These are phyloP conservation scores for Apistogramma diplotaenia DNA, from an alignment of 2,113 vertebrate genomes.

Conservation along the genomic window DNA sequence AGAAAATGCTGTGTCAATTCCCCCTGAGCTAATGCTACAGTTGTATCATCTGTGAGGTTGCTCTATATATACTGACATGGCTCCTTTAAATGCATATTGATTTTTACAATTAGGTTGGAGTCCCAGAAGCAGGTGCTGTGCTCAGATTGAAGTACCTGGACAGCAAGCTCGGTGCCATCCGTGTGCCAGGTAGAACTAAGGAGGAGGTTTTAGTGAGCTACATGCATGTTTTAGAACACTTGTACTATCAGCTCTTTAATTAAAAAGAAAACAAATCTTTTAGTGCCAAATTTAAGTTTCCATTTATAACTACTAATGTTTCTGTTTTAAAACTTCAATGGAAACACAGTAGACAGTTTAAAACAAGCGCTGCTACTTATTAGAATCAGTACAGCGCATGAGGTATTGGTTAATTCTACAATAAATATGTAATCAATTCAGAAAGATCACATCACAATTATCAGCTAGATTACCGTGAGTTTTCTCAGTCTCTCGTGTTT, in stretches of 20 bases:
- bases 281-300: not conserved
- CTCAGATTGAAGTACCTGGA: conserved; percentile 52
- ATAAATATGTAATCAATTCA: not conserved
- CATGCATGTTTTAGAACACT: conserved; percentile 1
- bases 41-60: not conserved
- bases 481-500: not conserved
- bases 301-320: not conserved
- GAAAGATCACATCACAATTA: not conserved
- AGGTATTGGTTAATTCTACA: not conserved
- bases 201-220: not conserved
- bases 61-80: not conserved
- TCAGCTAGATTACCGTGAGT: not conserved
- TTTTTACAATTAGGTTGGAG: not conserved
- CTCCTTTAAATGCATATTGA: conserved; percentile 8
- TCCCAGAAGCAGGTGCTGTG: conserved; percentile 40
- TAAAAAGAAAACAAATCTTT: not conserved
- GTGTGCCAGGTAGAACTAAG: conserved; percentile 57
- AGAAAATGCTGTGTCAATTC: not conserved
- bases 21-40: not conserved
- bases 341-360: not conserved
- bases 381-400: not conserved
- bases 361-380: not conserved
- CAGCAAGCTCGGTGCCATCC: conserved; percentile 33
- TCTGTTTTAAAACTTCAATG: not conserved
- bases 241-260: conserved; percentile 1